Evolutionary conservation across 2,797 vertebrate species (phyloP).

Genomic region (Parauchenoglanis punctatus): DNA sequence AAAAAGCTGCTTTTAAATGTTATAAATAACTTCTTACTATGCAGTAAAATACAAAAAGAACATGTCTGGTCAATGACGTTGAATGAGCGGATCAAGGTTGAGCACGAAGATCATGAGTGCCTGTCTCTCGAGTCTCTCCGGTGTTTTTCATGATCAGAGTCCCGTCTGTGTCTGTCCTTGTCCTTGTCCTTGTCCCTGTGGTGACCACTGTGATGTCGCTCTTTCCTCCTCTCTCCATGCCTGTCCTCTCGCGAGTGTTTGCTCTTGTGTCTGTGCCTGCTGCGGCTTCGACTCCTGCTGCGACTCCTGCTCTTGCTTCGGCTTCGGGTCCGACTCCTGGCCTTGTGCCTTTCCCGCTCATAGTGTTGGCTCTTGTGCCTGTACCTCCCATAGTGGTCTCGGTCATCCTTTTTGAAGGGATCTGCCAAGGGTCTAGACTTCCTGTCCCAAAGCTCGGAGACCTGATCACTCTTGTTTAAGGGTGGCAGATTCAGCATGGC

Average conservation of each 20-base stretch:
- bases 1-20: constrained; percentile 55
- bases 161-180: constrained; percentile 80
- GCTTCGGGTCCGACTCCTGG: constrained; percentile 72
- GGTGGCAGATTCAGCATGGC: constrained; percentile 72
- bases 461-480: constrained; percentile 79
- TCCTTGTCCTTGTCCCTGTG: constrained; percentile 75
- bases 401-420: constrained; percentile 76
- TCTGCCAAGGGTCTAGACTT: constrained; percentile 76
- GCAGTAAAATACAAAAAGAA: constrained; percentile 59
- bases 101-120: constrained; percentile 67
- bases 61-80: constrained; percentile 33
- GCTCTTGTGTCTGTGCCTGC: constrained; percentile 74
- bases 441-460: constrained; percentile 86
- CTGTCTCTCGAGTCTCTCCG: constrained; percentile 65
- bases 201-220: constrained; percentile 75
- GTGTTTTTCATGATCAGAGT: constrained; percentile 79
- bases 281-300: constrained; percentile 74
- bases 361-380: constrained; percentile 84
- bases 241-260: constrained; percentile 75
- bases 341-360: constrained; percentile 75
- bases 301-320: constrained; percentile 75
- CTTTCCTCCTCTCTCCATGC: constrained; percentile 81
- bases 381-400: constrained; percentile 80
- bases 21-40: constrained; percentile 63
- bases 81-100: constrained; percentile 37